These are phyloP conservation scores for Rhodophaea formosa DNA, from an alignment of 2,888 invertebrate species.

Conservation along the genomic window DNA sequence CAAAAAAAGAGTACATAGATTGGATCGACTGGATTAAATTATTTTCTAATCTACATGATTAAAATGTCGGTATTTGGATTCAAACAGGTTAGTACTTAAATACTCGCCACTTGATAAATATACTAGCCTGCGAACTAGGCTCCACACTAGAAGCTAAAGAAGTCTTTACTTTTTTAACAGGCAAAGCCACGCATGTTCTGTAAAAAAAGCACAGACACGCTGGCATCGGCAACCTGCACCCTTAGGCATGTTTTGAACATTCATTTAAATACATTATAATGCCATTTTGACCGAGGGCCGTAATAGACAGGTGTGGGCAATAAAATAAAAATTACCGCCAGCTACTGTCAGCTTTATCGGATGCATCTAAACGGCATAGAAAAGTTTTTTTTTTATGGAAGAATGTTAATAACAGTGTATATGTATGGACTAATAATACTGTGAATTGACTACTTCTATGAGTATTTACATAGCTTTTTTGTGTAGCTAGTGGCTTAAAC, in stretches of 20 bases:
- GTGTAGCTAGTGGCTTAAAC: too few species aligned
- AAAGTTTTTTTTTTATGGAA: constrained; percentile 16
- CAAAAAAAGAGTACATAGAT: too few species aligned
- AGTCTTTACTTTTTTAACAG: not conserved
- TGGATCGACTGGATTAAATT: too few species aligned
- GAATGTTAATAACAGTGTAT: constrained; percentile 7
- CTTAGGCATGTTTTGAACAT: constrained; percentile 52
- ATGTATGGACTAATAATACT: not conserved
- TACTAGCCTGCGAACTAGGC: too few species aligned
- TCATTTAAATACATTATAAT: constrained; percentile 74
- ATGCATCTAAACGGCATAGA: constrained; percentile 22
- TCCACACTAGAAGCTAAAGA: not conserved
- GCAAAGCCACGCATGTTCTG: not conserved
- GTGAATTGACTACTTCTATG: constrained; percentile 3
- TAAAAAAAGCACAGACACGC: constrained; percentile 20
- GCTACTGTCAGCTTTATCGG: constrained; percentile 53
- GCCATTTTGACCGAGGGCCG: constrained; percentile 49
- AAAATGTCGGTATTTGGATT: too few species aligned
- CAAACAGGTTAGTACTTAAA: too few species aligned
- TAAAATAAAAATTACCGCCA: constrained; percentile 54
- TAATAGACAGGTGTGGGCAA: constrained; percentile 60
- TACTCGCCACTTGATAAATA: too few species aligned
- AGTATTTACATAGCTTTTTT: too few species aligned
- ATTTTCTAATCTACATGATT: too few species aligned
- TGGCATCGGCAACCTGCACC: constrained; percentile 36